These are phyloP conservation scores for Tetragonisca angustula DNA, from an alignment of 2,888 invertebrate genomes.

Conservation along the genomic window DNA sequence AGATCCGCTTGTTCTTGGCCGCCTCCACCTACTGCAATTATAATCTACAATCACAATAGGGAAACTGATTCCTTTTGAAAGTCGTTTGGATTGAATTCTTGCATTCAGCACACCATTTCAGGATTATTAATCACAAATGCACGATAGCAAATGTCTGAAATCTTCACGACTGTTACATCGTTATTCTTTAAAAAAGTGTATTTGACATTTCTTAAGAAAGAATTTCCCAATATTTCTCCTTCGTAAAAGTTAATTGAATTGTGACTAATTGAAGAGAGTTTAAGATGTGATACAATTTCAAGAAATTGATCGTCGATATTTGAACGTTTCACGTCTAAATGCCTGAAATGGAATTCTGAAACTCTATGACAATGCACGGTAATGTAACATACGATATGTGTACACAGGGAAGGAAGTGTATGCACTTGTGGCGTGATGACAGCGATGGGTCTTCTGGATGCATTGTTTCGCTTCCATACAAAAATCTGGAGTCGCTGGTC, in stretches of 20 bases:
- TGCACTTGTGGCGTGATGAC: slow-evolving; percentile 95
- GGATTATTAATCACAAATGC: background rate
- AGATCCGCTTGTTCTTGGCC: slow-evolving; percentile 79
- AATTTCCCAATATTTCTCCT: background rate
- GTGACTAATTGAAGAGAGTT: background rate
- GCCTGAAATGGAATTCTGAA: slow-evolving; percentile 46
- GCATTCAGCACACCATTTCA: slow-evolving; percentile 36
- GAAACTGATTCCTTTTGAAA: slow-evolving; percentile 74
- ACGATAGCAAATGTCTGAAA: background rate
- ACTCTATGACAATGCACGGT: background rate
- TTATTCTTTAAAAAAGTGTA: background rate
- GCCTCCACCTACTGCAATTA: slow-evolving; percentile 83
- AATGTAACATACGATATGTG: slow-evolving; percentile 79
- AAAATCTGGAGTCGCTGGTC: slow-evolving; percentile 84
- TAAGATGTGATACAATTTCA: background rate
- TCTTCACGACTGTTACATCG: too few species aligned
- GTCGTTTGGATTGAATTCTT: slow-evolving; percentile 34
- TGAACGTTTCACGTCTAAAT: background rate
- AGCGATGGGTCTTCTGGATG: slow-evolving; percentile 94
- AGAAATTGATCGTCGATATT: background rate
- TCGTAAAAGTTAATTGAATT: background rate
- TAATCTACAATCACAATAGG: slow-evolving; percentile 82
- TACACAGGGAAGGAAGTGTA: slow-evolving; percentile 92
- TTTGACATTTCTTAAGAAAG: background rate
- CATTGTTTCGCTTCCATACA: slow-evolving; percentile 92